phyloP scores from a whole-genome alignment of 2,797 vertebrate genomes.

The Alauda arvensis region DNA sequence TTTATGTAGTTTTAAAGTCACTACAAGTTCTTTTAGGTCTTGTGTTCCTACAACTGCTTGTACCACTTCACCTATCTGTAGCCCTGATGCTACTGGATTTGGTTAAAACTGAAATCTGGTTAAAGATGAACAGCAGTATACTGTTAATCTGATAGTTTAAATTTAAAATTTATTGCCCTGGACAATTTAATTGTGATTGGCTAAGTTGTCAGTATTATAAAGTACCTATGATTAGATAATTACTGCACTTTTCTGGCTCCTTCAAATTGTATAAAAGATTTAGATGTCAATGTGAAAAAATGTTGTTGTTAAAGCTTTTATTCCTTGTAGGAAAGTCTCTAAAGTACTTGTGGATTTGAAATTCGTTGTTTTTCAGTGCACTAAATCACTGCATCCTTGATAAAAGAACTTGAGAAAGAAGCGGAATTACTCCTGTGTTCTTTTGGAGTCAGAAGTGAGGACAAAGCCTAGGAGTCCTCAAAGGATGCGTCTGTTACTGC shows the following conservation, averaged over 20 bases:
- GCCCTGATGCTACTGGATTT: not conserved
- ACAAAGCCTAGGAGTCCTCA: not conserved
- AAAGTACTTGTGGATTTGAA: not conserved
- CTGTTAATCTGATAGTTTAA: not conserved
- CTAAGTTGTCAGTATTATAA: not conserved
- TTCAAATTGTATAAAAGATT: not conserved
- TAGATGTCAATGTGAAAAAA: not conserved
- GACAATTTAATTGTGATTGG: not conserved
- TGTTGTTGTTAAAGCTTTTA: not conserved
- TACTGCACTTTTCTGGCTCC: not conserved
- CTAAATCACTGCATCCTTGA: not conserved
- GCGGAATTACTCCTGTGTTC: not conserved
- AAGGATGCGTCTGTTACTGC: not conserved
- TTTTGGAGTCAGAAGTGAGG: not conserved
- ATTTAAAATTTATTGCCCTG: not conserved
- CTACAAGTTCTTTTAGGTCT: not conserved
- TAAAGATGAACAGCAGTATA: not conserved
- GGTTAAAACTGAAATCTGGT: constrained; percentile 9
- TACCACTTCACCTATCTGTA: not conserved
- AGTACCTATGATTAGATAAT: not conserved
- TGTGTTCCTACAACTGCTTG: not conserved
- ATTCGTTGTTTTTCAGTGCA: not conserved
- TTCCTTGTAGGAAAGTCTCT: not conserved
- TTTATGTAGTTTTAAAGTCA: not conserved
- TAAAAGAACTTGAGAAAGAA: not conserved